Evolutionary conservation across 2,113 vertebrate genomes (phyloP), one percentile per base, ranked within the genome.

Genomic region (Mungos mungo): DNA sequence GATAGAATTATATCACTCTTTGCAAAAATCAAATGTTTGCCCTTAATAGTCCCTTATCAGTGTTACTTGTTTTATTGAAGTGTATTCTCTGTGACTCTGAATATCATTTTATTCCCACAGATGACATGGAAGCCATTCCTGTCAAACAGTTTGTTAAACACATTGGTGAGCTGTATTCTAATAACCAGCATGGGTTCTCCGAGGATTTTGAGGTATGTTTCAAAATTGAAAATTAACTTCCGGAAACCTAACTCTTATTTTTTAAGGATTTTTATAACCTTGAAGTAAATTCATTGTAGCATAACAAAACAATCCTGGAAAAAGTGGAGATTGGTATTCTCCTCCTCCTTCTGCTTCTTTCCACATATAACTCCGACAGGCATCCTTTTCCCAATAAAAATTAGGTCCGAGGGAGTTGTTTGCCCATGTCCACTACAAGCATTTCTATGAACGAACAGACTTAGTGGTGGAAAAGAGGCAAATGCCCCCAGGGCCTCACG

Each of bases 61-160:
- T 76, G 57, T 38, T 63, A 57, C 47, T 76, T 57, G 76, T 72
- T 27, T 71, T 60, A 33, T 71, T 21, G 38, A 92, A 81, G 57
- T 90, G 57, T 90, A 72, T 65, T 87, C 47, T 66, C 0, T 97
- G n/a, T 96, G 98, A 97, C 69, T 95, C 85, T 97, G 85, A 98
- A 47, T 97, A 3, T 98, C 54, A 82, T 41, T 98, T 89, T 97
- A 68, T 92, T 97, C 82, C 97, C 98, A 90, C 99, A 99, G 99
- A 99, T 99, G 99, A 99, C 97, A 99, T 99, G 99, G 99, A 99
- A 97, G 99, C 99, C 92, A 98, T 99, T 98, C 98, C 99, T 88
- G 99, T 99, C 97, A 99, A 99, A 97, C 99, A 99, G 97, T 99
- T 99, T 81, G 98, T 99, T 95, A 99, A 99, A 98, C 99, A 99